Evolutionary conservation across 2,888 invertebrate species (phyloP), one percentile per base, ranked within the genome.

Genomic region (Xanthostigma xanthostigma): DNA sequence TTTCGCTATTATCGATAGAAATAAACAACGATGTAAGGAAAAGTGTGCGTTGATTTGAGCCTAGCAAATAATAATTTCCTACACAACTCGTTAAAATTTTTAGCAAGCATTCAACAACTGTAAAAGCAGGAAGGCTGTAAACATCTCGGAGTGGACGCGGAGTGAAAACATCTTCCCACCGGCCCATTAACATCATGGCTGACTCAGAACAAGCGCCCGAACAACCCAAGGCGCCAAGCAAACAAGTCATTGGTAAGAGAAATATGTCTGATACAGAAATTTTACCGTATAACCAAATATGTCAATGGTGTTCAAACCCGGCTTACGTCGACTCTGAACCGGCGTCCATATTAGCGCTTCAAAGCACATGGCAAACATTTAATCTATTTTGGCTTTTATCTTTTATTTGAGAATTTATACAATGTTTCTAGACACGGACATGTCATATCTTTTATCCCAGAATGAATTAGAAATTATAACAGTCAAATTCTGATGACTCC

Each of bases 121-220:
- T 67, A 68, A 70, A 66, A 70, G 66, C 74, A 70, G 75, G 75
- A 75, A 72, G 74, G 74, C 72, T 72, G 74, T 75, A 71, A 78
- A 80, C 79, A 79, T 77, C 78, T 71, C 74, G 77, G 75, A 77
- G 76, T 75, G 79, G 79, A 76, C 76, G 81, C 79, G 80, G 79
- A 79, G 81, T 78, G 75, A 77, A 75, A 74, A 78, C 77, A 78
- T 78, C 78, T 79, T 78, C 69, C 78, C 79, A 75, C 76, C 77
- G 77, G 76, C 77, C 76, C 79, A 79, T 75, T 78, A 74, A 79
- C 81, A 81, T 79, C 84, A 92, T 93, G 92, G 90, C 91, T 85
- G 92, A 93, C 85, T 84, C 90, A 79, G 91, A 88, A 75, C 83
- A 84, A 74, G 81, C 81, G 76, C 79, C 81, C 68, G 78, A 79